Evolutionary conservation across 1,140 invertebrate genomes (phyloP).

Genomic region (Drosophila willistoni): DNA sequence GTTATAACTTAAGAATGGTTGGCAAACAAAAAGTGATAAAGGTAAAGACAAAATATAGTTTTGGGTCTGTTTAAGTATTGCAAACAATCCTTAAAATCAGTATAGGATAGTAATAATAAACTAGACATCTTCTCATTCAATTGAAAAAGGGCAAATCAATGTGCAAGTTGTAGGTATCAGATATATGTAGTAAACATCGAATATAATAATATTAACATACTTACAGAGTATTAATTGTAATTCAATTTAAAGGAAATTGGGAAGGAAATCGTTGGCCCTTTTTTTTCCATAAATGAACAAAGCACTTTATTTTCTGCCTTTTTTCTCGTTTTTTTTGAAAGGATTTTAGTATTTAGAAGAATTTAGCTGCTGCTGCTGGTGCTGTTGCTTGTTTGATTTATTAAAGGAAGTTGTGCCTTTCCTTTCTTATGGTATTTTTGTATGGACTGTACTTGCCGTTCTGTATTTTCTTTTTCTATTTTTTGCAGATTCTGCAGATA

Average conservation of each 20-base stretch:
- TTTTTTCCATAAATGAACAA: neutral
- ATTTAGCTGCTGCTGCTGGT: constrained; percentile 1
- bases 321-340: neutral
- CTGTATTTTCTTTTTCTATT: neutral
- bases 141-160: too few relatives aligned
- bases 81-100: too few relatives aligned
- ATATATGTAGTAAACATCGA: too few relatives aligned
- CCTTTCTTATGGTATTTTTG: neutral
- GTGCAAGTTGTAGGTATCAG: too few relatives aligned
- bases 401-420: constrained; percentile 6
- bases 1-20: too few relatives aligned
- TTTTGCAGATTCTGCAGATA: constrained; percentile 3
- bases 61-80: too few relatives aligned
- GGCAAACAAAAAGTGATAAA: too few relatives aligned
- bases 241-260: neutral
- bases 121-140: too few relatives aligned
- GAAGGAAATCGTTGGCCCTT: too few relatives aligned
- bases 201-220: too few relatives aligned
- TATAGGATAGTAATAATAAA: too few relatives aligned
- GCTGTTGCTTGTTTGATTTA: constrained; percentile 9
- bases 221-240: neutral
- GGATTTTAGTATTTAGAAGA: constrained; percentile 4
- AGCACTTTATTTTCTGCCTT: neutral
- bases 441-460: constrained; percentile 6
- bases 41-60: too few relatives aligned